Conservation (phyloP, 2,113 vertebrate genomes). For the Xenus cinereus region DNA sequence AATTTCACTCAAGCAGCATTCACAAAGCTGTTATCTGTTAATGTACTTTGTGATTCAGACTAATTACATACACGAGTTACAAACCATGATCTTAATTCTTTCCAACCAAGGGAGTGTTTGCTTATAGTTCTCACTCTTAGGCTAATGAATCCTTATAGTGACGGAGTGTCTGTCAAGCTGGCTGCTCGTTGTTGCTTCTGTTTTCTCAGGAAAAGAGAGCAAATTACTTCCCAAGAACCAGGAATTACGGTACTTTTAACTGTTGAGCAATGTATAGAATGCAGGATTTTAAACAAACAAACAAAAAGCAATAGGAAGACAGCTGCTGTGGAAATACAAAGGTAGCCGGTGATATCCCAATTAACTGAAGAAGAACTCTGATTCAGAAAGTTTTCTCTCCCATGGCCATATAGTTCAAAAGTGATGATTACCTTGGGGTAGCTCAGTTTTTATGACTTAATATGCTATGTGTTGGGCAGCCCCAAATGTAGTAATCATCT, state of each 20-base stretch:
- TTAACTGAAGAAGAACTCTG: not conserved
- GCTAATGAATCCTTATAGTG: not conserved
- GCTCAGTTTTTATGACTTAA: not conserved
- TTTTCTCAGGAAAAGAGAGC: not conserved
- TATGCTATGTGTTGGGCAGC: not conserved
- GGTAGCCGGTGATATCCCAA: not conserved
- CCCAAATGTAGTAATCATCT: not conserved
- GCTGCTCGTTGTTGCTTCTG: not conserved
- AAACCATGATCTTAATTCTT: not conserved
- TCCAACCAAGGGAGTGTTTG: not conserved
- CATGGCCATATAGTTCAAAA: not conserved
- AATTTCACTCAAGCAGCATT: not conserved
- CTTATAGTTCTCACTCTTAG: not conserved
- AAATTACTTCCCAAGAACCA: not conserved
- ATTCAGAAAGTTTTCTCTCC: not conserved
- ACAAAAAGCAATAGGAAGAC: not conserved
- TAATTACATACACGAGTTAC: not conserved
- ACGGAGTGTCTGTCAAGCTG: not conserved
- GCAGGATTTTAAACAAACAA: not conserved
- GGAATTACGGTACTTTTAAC: not conserved
- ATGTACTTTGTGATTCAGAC: not conserved
- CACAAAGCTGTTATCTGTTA: not conserved
- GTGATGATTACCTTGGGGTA: not conserved
- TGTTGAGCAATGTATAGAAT: not conserved
- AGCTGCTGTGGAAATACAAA: not conserved